phyloP scores from a whole-genome alignment of 2,888 invertebrate species.

The Anodontia alba region DNA sequence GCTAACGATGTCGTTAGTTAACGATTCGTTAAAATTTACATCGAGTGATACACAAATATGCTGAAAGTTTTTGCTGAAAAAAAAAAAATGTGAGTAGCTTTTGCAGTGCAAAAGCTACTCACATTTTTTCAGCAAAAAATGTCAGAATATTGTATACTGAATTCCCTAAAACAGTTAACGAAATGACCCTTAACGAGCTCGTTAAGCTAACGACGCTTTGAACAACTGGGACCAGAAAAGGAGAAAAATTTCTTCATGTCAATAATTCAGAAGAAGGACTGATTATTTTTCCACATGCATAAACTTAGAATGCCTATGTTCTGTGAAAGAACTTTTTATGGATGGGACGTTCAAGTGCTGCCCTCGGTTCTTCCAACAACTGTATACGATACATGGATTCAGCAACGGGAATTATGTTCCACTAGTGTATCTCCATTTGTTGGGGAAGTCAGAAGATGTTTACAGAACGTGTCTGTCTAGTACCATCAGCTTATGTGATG shows the following conservation, averaged over 20 bases:
- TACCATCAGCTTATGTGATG: neutral
- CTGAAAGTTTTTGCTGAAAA: too few relatives aligned
- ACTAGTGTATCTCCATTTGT: neutral
- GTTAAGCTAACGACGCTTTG: too few relatives aligned
- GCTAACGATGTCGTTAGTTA: too few relatives aligned
- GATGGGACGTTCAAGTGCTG: slow-evolving; percentile 10
- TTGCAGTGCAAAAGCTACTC: too few relatives aligned
- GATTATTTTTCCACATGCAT: neutral
- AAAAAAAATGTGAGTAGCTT: too few relatives aligned
- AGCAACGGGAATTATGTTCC: slow-evolving; percentile 14
- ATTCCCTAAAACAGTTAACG: too few relatives aligned
- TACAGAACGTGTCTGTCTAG: neutral
- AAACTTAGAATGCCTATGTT: neutral
- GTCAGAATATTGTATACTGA: too few relatives aligned
- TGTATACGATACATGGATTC: slow-evolving; percentile 8
- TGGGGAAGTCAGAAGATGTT: neutral
- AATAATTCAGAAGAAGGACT: neutral
- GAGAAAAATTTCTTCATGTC: neutral
- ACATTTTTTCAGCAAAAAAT: too few relatives aligned
- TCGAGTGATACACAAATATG: too few relatives aligned
- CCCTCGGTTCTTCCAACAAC: neutral
- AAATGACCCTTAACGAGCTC: too few relatives aligned
- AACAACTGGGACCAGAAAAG: too few relatives aligned
- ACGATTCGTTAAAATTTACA: too few relatives aligned
- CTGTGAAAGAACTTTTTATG: neutral